phyloP scores from a whole-genome alignment of 1,140 invertebrate genomes.

The Oncopeltus fasciatus region DNA sequence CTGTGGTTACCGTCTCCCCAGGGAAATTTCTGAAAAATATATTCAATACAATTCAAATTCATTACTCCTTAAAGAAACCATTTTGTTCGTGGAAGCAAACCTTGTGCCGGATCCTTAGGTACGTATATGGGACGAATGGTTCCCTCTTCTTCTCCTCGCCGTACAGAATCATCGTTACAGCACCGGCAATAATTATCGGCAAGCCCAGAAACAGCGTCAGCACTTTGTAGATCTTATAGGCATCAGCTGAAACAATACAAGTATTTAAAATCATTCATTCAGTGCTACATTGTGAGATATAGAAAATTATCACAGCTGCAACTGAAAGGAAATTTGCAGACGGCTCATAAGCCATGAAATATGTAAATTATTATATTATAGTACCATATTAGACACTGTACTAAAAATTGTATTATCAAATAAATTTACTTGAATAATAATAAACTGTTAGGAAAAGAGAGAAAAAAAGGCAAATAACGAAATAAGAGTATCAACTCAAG shows the following conservation, averaged over 20 bases:
- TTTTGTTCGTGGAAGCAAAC: not conserved
- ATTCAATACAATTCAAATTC: not conserved
- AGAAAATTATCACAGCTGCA: too few relatives aligned
- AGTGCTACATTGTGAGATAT: too few relatives aligned
- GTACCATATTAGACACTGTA: too few relatives aligned
- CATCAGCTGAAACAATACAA: not conserved
- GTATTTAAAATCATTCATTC: too few relatives aligned
- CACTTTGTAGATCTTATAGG: not conserved
- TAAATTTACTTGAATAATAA: too few relatives aligned
- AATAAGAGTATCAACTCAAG: too few relatives aligned
- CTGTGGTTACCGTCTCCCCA: slow-evolving; percentile 76
- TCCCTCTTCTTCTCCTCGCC: not conserved
- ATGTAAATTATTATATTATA: too few relatives aligned
- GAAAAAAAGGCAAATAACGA: too few relatives aligned
- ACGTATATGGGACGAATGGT: not conserved
- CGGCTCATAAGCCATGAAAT: too few relatives aligned
- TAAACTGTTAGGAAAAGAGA: too few relatives aligned
- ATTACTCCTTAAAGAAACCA: not conserved
- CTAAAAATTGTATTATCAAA: too few relatives aligned
- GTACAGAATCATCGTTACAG: not conserved
- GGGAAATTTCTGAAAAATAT: slow-evolving; percentile 49
- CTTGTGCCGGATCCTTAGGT: not conserved
- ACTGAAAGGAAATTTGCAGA: too few relatives aligned
- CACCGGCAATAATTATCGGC: not conserved
- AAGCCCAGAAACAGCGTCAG: not conserved